A percentile compares a stretch with the other conserved stretches of the same genome.
Conservation (phyloP, 2,797 vertebrate species). For the Sebastes kiyomatsui region DNA sequence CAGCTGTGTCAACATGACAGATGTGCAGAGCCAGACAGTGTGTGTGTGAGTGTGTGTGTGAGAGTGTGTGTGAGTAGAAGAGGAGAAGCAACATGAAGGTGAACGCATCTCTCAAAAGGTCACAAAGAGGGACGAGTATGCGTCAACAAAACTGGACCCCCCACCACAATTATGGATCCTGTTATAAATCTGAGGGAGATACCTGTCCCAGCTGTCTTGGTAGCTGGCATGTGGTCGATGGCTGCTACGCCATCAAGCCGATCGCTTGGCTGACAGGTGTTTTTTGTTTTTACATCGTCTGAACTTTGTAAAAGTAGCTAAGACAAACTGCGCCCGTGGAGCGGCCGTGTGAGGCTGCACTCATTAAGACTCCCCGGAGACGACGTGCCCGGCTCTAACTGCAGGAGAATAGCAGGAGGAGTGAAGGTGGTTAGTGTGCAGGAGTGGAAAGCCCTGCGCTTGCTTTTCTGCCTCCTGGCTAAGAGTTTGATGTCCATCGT, state of each 20-base stretch:
- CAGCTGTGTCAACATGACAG: conserved; percentile 87
- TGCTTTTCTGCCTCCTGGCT: conserved; percentile 47
- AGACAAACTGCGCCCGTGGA: conserved; percentile 34
- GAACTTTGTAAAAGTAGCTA: conserved; percentile 50
- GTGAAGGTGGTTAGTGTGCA: conserved; percentile 5
- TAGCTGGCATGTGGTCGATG: conserved; percentile 9
- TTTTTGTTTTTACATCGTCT: conserved; percentile 32
- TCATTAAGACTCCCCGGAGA: conserved; percentile 47
- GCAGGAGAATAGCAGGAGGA: conserved; percentile 12
- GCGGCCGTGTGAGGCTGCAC: conserved; percentile 22
- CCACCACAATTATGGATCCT: conserved; percentile 12
- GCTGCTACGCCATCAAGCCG: conserved; percentile 2
- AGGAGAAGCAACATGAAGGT: conserved; percentile 42
- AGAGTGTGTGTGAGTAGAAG: background rate
- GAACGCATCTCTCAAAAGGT: conserved; percentile 41
- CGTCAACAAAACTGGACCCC: conserved; percentile 31
- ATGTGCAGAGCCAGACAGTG: conserved; percentile 68
- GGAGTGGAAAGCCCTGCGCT: conserved; percentile 34
- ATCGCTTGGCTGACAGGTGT: conserved; percentile 42
- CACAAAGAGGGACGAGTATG: conserved; percentile 25
- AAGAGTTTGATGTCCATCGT: conserved; percentile 31
- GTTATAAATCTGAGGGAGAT: conserved; percentile 36
- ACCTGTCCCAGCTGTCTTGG: background rate
- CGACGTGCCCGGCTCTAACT: conserved; percentile 6
- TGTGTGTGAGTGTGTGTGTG: conserved; percentile 10